phyloP scores from a whole-genome alignment of 2,888 invertebrate species.

The Phalangium opilio region DNA sequence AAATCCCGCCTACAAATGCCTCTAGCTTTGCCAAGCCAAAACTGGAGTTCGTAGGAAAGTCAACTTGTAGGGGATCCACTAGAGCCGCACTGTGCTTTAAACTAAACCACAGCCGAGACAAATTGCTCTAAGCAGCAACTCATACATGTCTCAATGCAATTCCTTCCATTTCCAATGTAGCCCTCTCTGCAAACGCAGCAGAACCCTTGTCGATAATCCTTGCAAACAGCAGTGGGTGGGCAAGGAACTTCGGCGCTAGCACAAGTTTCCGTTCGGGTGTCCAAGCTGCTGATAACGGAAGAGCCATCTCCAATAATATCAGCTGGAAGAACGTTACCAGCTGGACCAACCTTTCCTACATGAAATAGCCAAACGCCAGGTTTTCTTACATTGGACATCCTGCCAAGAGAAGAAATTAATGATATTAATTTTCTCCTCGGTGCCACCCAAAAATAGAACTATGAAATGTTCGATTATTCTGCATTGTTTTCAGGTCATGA shows the following conservation, averaged over 20 bases:
- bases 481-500: no score
- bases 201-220: constrained; percentile 65
- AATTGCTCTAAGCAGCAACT: no score
- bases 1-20: no score
- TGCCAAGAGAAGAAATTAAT: constrained; percentile 36
- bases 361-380: constrained; percentile 76
- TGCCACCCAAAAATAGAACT: no score
- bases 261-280: constrained; percentile 9
- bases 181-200: constrained; percentile 71
- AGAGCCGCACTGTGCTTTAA: no score
- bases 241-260: constrained; percentile 16
- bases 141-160: constrained; percentile 65
- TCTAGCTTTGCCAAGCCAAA: no score
- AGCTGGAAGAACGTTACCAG: constrained; percentile 49
- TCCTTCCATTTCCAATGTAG: constrained; percentile 81
- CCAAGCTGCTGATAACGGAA: neutral
- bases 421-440: no score
- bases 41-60: no score
- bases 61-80: no score
- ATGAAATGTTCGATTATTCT: no score
- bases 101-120: no score
- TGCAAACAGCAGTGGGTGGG: constrained; percentile 46
- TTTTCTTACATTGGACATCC: constrained; percentile 68
- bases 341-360: constrained; percentile 50
- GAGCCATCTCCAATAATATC: constrained; percentile 33